Conservation (phyloP, 1,140 invertebrate species). For the Zaprionus africanus region DNA sequence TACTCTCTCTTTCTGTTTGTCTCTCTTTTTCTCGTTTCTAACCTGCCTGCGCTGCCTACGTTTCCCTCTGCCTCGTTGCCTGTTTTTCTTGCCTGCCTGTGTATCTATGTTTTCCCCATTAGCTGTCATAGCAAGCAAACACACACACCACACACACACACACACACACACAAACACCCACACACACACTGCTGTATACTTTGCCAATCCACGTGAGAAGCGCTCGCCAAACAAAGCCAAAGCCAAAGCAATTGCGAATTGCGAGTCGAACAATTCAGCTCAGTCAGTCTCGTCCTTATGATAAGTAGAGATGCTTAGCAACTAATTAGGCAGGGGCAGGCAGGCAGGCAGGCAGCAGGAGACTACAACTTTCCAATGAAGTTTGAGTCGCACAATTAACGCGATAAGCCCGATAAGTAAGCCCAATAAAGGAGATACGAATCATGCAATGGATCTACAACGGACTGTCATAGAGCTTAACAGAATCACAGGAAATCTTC, state of each 20-base stretch:
- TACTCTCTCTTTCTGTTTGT: background rate
- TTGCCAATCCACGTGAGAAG: constrained; percentile 23
- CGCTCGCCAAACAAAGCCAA: background rate
- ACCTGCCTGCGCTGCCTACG: background rate
- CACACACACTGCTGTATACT: background rate
- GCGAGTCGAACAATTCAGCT: background rate
- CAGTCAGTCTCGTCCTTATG: background rate
- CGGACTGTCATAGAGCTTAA: background rate
- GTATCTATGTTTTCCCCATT: constrained; percentile 40
- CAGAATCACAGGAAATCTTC: background rate
- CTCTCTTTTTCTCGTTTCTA: background rate
- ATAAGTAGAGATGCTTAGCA: background rate
- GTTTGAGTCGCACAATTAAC: background rate
- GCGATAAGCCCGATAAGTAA: background rate
- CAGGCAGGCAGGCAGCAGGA: background rate
- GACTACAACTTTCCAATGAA: background rate
- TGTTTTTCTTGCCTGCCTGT: constrained; percentile 7
- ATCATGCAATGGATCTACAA: background rate
- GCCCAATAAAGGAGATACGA: background rate
- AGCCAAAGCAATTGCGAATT: constrained; percentile 4
- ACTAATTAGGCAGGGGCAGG: background rate
- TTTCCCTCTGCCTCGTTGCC: background rate
- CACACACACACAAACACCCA: constrained; percentile 12
- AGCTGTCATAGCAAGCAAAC: constrained; percentile 29
- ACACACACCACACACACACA: constrained; percentile 16